phyloP scores from a whole-genome alignment of 2,888 invertebrate species.

The Ornithoptera alexandrae region DNA sequence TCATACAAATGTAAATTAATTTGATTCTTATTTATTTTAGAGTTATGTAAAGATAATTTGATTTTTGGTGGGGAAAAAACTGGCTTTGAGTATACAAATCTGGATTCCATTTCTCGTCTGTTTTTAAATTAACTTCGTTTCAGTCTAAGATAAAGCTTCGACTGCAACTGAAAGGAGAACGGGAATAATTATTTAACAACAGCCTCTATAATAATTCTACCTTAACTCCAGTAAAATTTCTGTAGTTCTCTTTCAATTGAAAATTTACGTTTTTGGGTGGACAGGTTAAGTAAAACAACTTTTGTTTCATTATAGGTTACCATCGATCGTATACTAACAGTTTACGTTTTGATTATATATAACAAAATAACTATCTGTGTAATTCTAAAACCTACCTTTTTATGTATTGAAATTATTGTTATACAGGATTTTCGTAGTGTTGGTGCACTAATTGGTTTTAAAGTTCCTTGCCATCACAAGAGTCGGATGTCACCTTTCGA shows the following conservation, averaged over 20 bases:
- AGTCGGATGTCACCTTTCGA: conserved; percentile 14
- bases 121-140: neutral
- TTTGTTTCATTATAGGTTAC: neutral
- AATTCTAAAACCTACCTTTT: neutral
- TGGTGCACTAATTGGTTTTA: conserved; percentile 23
- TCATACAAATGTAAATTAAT: too few species aligned
- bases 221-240: neutral
- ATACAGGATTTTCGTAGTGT: neutral
- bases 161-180: neutral
- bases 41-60: too few species aligned
- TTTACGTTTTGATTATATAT: too few species aligned
- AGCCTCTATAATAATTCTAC: neutral
- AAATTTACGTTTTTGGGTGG: neutral
- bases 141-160: neutral
- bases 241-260: neutral
- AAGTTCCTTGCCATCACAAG: conserved; percentile 6
- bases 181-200: neutral
- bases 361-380: too few species aligned
- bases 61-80: too few species aligned
- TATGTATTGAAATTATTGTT: neutral
- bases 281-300: neutral
- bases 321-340: too few species aligned
- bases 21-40: too few species aligned
- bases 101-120: too few species aligned
- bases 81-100: too few species aligned